Evolutionary conservation across 2,113 vertebrate genomes (phyloP).

Genomic region (Grus americana): DNA sequence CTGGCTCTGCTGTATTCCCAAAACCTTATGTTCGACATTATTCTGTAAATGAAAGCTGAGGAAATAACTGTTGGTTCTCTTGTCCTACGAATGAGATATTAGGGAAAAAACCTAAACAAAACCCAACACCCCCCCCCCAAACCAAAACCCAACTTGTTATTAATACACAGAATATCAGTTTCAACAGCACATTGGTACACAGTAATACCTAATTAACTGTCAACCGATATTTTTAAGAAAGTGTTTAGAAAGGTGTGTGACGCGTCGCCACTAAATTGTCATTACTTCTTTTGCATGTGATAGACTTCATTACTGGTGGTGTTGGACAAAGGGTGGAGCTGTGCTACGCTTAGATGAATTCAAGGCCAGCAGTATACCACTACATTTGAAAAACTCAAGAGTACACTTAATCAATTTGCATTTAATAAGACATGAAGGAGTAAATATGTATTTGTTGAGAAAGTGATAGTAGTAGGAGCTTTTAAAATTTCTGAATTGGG

Average conservation of each 20-base stretch:
- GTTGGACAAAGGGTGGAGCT: conserved; percentile 41
- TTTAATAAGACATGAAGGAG: neutral
- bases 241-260: neutral
- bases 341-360: neutral
- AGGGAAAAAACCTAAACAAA: neutral
- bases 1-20: conserved; percentile 12
- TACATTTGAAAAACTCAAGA: neutral
- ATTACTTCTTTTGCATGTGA: neutral
- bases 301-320: neutral
- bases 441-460: neutral
- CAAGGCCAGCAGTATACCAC: neutral
- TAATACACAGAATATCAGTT: neutral
- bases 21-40: conserved; percentile 52
- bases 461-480: neutral
- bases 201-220: neutral
- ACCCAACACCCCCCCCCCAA: no score
- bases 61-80: neutral
- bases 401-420: neutral
- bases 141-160: neutral
- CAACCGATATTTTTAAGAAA: neutral
- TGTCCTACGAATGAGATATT: neutral
- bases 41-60: conserved; percentile 1
- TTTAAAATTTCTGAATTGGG: neutral
- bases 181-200: neutral
- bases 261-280: neutral